These are phyloP conservation scores for Recurvirostra avosetta DNA, from an alignment of 2,113 vertebrate species.

Conservation along the genomic window DNA sequence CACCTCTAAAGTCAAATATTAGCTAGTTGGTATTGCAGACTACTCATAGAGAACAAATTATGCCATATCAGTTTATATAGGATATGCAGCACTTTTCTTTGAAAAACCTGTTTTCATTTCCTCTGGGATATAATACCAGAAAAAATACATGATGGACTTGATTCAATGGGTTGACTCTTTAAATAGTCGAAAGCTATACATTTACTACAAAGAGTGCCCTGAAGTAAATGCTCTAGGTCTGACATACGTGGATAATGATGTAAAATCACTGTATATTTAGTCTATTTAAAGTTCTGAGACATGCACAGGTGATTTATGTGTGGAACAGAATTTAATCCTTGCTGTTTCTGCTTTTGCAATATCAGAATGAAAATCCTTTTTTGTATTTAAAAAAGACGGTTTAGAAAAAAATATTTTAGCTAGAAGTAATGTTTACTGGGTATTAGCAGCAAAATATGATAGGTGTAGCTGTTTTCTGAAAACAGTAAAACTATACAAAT, in stretches of 20 bases:
- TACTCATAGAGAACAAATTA: not conserved
- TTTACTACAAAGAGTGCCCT: not conserved
- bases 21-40: not conserved
- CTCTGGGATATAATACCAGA: not conserved
- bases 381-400: not conserved
- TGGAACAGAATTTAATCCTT: not conserved
- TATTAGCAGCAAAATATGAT: not conserved
- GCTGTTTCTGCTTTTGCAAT: not conserved
- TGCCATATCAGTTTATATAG: accelerated
- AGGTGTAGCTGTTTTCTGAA: not conserved
- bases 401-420: not conserved
- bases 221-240: not conserved
- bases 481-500: not conserved
- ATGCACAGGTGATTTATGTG: not conserved
- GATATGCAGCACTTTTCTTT: not conserved
- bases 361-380: not conserved
- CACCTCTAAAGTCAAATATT: not conserved
- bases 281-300: not conserved
- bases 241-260: not conserved
- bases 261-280: not conserved
- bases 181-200: not conserved
- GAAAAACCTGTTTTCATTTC: not conserved
- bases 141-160: not conserved
- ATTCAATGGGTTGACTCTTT: not conserved
- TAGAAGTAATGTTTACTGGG: not conserved